phyloP scores from a whole-genome alignment of 2,888 invertebrate species.

The Pandemis corylana region DNA sequence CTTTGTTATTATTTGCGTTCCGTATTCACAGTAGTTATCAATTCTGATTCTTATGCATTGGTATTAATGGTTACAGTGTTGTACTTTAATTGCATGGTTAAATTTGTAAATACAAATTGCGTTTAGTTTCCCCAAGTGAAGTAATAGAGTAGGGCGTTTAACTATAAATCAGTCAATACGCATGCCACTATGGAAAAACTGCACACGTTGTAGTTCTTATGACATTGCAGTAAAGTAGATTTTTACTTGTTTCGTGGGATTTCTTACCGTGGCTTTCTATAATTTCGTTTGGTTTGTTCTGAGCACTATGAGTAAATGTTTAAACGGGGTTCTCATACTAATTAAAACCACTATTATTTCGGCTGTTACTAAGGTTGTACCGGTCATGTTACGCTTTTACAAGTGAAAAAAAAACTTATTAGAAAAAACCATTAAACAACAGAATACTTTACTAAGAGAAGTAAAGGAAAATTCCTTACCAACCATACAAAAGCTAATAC shows the following conservation, averaged over 20 bases:
- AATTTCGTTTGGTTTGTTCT: constrained; percentile 38
- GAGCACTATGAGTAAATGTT: constrained; percentile 17
- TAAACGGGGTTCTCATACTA: constrained; percentile 21
- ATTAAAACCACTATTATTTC: constrained; percentile 19
- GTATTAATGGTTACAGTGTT: not conserved
- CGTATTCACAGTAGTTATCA: not conserved
- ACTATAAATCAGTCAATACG: constrained; percentile 63
- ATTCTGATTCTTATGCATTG: constrained; percentile 1
- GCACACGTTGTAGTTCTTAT: not conserved
- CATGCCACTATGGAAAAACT: constrained; percentile 9
- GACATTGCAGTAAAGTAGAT: not conserved
- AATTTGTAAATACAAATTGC: constrained; percentile 44
- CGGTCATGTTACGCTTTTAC: not conserved
- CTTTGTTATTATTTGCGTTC: not conserved
- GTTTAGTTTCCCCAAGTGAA: constrained; percentile 53
- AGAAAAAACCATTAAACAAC: no score
- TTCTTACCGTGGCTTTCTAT: not conserved
- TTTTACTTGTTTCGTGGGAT: not conserved
- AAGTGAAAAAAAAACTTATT: not conserved
- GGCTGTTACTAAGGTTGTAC: not conserved
- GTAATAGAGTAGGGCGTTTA: constrained; percentile 55
- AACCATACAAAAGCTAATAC: no score
- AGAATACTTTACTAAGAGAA: no score
- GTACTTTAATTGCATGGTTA: not conserved
- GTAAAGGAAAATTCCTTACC: no score